Evolutionary conservation across 2,888 invertebrate species (phyloP), one percentile per base, ranked within the genome.

Genomic region (Agrotis exclamationis): DNA sequence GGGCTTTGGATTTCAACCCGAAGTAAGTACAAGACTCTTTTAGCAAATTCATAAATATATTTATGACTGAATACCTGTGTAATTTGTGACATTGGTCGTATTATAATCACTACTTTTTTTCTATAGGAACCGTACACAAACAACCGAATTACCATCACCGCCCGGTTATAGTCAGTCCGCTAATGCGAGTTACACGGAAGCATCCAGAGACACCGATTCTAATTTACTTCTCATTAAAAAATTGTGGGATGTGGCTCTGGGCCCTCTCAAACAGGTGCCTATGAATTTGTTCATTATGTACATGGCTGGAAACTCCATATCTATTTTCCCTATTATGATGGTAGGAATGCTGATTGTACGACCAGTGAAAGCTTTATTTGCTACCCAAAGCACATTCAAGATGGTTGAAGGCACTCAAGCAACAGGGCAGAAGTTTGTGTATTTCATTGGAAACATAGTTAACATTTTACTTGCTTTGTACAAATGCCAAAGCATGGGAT

Each of bases 241-340:
- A 91, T 98, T 99, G 63, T 99, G 99, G 99, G 99, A 99, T 91
- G 97, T 99, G 64, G 99, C 99, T 0, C 93, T 99, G 22, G 99
- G 98, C 0, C 99, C 99, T 3, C 93, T 99, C 47, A 99, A 99
- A 93, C 99, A 99, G 96, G 98, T 98, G 82, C 99, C 99, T 0
- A 99, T 99, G 99, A 99, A 99, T 94, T 96, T 99, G 77, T 99
- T 99, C 92, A 99, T 99, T 74, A 99, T 99, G 99, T 99, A 99
- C 94, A 99, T 99, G 99, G 99, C 99, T 66, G 99, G 99, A 22
- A 99, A 99, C 93, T 99, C 99, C 0, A 99, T 99, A 88, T 99
- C 99, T 0, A 99, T 99, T 87, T 99, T 99, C 89, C 99, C 99
- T 0, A 99, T 99, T 60, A 99, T 99, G 99, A 99, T 99, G 99